A percentile compares a stretch with the other conserved stretches of the same genome.
Conservation (phyloP, 1,140 invertebrate genomes). For the Hylyphantes graminicola region DNA sequence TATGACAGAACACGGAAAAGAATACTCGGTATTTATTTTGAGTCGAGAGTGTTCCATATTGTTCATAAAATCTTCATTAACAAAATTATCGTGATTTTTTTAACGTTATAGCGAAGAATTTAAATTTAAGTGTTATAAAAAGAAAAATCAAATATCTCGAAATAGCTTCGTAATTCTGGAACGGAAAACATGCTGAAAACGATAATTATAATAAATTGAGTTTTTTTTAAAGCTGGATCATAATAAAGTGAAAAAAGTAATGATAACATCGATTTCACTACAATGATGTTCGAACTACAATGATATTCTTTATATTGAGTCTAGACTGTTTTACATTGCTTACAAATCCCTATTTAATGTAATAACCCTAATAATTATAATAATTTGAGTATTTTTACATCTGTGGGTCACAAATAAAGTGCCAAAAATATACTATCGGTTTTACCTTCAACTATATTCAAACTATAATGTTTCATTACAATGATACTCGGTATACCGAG, state of each 20-base stretch:
- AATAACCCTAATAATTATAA: too few species aligned
- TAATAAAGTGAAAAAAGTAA: not conserved
- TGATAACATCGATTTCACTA: conserved; percentile 27
- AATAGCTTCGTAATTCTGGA: conserved; percentile 25
- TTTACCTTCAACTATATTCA: too few species aligned
- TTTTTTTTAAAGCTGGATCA: not conserved
- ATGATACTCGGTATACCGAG: not conserved
- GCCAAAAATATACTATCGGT: too few species aligned
- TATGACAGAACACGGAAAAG: not conserved
- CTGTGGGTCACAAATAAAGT: too few species aligned
- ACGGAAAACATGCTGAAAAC: conserved; percentile 34
- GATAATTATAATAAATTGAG: conserved; percentile 54
- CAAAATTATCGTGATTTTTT: not conserved
- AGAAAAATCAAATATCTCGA: not conserved
- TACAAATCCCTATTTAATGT: not conserved
- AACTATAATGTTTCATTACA: not conserved
- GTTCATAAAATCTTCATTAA: not conserved
- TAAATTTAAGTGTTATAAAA: not conserved
- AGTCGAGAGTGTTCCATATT: not conserved
- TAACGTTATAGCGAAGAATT: not conserved
- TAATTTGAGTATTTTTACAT: too few species aligned
- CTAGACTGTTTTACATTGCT: not conserved
- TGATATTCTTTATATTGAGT: not conserved
- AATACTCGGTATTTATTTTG: not conserved
- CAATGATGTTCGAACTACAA: conserved; percentile 12